A percentile compares a stretch with the other conserved stretches of the same genome.
These are phyloP conservation scores for Acanthosepion lycidas DNA, from an alignment of 2,888 invertebrate genomes.

Conservation along the genomic window DNA sequence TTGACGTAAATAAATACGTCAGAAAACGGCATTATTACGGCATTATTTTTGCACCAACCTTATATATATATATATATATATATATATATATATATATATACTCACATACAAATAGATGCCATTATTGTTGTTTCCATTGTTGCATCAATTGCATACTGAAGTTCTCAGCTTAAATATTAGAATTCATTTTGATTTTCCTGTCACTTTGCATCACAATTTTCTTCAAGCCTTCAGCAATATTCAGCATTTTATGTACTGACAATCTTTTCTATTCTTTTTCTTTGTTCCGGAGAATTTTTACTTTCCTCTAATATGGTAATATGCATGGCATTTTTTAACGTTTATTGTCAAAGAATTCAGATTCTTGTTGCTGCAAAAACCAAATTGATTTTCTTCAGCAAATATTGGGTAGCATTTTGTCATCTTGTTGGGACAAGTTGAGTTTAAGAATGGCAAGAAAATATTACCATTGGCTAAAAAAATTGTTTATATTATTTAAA, in stretches of 20 bases:
- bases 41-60: too few relatives aligned
- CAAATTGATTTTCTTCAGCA: neutral
- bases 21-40: too few relatives aligned
- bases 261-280: neutral
- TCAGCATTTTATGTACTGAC: neutral
- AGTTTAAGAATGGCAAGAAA: neutral
- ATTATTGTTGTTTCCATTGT: neutral
- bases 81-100: neutral
- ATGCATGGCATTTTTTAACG: neutral
- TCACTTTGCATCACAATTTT: neutral
- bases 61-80: neutral
- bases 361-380: neutral
- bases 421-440: neutral
- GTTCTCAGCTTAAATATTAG: neutral
- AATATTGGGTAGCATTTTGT: neutral
- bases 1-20: too few relatives aligned
- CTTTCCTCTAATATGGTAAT: neutral
- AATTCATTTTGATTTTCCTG: neutral
- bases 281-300: neutral
- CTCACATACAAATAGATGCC: neutral
- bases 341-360: neutral
- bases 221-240: neutral
- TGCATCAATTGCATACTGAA: neutral
- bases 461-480: neutral
- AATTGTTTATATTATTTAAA: neutral